Percentiles rank a stretch among this genome's conserved stretches.
These are phyloP conservation scores for Malurus elegans DNA, from an alignment of 2,113 vertebrate genomes.

Conservation along the genomic window DNA sequence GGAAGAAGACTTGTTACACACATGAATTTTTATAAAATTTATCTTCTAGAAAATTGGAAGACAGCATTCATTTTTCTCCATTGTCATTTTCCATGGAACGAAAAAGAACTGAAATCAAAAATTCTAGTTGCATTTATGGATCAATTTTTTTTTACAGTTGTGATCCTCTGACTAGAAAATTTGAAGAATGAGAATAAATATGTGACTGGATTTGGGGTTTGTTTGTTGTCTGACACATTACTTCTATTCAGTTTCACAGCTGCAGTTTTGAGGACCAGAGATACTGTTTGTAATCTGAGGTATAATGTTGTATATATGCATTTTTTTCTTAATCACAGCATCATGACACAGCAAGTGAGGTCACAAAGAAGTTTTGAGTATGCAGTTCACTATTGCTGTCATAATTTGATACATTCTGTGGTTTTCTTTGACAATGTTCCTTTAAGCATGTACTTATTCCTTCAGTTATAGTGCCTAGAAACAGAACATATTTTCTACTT, in stretches of 20 bases:
- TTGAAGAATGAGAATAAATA: background rate
- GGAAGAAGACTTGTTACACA: background rate
- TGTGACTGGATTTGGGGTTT: background rate
- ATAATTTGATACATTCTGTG: background rate
- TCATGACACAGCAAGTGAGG: background rate
- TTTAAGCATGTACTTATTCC: slow-evolving; percentile 49
- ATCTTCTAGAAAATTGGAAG: background rate
- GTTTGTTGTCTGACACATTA: accelerated
- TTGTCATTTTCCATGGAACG: background rate
- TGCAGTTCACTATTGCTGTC: background rate
- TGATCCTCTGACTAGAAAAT: background rate
- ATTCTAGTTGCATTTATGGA: background rate
- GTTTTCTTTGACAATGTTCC: slow-evolving; percentile 14
- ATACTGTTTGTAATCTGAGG: background rate
- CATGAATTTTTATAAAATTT: background rate
- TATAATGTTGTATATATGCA: background rate
- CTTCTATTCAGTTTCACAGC: background rate
- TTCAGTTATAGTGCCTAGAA: background rate
- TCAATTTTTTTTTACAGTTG: background rate
- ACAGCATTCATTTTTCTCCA: background rate
- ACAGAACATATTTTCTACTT: background rate
- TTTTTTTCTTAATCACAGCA: background rate
- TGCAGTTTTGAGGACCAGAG: background rate
- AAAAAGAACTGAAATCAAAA: background rate
- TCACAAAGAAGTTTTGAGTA: background rate